A percentile compares a stretch with the other conserved stretches of the same genome.
Evolutionary conservation across 2,888 invertebrate species (phyloP).

Genomic region (Noctua pronuba): DNA sequence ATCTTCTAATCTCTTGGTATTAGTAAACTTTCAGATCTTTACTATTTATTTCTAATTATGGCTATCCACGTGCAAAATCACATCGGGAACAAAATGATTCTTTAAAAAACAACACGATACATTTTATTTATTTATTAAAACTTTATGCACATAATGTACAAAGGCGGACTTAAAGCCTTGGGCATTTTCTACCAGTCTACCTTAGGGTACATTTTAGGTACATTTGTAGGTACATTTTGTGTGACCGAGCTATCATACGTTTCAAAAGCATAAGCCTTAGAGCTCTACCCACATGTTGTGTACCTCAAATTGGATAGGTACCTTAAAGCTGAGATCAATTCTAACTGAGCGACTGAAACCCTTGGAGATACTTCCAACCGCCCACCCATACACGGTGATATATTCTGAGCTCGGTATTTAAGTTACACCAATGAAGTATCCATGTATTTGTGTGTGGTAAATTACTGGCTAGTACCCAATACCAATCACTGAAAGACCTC

Average conservation of each 20-base stretch:
- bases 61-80: neutral
- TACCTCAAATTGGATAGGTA: neutral
- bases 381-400: neutral
- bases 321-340: neutral
- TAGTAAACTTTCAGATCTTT: neutral
- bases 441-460: neutral
- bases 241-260: neutral
- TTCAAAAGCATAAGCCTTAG: neutral
- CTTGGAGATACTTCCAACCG: neutral
- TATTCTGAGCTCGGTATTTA: neutral
- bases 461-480: neutral
- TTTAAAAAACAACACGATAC: too few relatives aligned
- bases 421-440: conserved; percentile 9
- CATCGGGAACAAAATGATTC: neutral
- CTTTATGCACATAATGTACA: too few relatives aligned
- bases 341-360: neutral
- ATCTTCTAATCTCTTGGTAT: neutral
- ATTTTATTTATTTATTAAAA: too few relatives aligned
- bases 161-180: too few relatives aligned
- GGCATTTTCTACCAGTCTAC: too few relatives aligned
- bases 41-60: neutral
- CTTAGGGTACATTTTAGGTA: too few relatives aligned
- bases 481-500: neutral
- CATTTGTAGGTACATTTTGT: neutral
- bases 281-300: neutral